Evolutionary conservation across 1,140 invertebrate species (phyloP).

Genomic region (Heliconius nattereri): DNA sequence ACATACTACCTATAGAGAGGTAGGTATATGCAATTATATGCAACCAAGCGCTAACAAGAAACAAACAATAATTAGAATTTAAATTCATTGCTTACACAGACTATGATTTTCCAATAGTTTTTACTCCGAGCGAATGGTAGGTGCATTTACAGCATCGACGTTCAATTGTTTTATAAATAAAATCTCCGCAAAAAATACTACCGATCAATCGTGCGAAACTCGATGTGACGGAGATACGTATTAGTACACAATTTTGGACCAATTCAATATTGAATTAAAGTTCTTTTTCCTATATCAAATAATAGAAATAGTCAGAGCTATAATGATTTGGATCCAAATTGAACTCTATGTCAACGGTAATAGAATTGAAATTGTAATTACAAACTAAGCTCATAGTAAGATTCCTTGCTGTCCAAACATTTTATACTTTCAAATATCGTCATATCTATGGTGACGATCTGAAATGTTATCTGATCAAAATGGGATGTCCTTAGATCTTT

Average conservation of each 20-base stretch:
- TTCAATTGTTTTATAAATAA: conserved; percentile 81
- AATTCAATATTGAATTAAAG: background rate
- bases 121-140: conserved; percentile 66
- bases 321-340: conserved; percentile 49
- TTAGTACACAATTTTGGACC: background rate
- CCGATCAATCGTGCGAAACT: conserved; percentile 80
- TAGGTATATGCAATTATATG: conserved; percentile 37
- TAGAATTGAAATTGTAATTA: conserved; percentile 39
- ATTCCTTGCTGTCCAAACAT: conserved; percentile 79
- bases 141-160: conserved; percentile 72
- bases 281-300: background rate
- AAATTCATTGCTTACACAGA: conserved; percentile 45
- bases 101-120: conserved; percentile 46
- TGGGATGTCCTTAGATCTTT: conserved; percentile 77
- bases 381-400: background rate
- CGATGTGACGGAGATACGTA: conserved; percentile 51
- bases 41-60: conserved; percentile 41
- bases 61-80: conserved; percentile 47
- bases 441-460: conserved; percentile 78
- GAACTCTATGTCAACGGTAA: conserved; percentile 46
- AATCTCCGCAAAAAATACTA: conserved; percentile 78
- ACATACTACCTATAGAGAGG: too few species aligned
- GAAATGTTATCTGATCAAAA: conserved; percentile 73
- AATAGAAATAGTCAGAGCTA: background rate
- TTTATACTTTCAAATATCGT: conserved; percentile 80